Conservation (phyloP, 2,797 vertebrate species). For the Coluber constrictor region DNA sequence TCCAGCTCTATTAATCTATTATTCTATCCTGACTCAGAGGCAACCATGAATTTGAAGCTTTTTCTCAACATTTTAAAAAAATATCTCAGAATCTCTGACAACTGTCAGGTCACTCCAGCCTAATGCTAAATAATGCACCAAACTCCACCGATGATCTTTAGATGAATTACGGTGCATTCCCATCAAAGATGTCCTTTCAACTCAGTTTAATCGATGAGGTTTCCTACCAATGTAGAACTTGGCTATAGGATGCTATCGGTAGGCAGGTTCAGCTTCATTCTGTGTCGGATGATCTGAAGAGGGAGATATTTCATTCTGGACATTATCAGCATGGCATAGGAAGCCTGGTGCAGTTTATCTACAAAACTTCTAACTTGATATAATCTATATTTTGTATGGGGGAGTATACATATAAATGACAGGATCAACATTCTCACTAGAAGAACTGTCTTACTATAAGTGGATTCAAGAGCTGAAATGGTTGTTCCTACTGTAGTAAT, state of each 20-base stretch:
- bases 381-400: background rate
- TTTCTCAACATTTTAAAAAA: conserved; percentile 36
- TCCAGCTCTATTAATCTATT: background rate
- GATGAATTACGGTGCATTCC: background rate
- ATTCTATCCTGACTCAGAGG: conserved; percentile 36
- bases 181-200: background rate
- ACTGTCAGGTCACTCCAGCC: conserved; percentile 21
- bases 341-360: background rate
- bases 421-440: background rate
- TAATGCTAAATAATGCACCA: conserved; percentile 21
- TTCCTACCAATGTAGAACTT: background rate
- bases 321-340: background rate
- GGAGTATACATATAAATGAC: background rate
- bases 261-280: background rate
- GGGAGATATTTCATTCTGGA: background rate
- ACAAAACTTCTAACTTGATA: background rate
- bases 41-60: conserved; percentile 42
- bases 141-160: background rate
- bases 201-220: background rate
- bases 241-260: background rate
- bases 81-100: conserved; percentile 35
- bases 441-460: background rate
- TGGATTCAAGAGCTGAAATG: background rate
- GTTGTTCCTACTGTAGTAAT: no score
- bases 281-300: background rate